Evolutionary conservation across 1,140 invertebrate genomes (phyloP).

Genomic region (Caenorhabditis briggsae): DNA sequence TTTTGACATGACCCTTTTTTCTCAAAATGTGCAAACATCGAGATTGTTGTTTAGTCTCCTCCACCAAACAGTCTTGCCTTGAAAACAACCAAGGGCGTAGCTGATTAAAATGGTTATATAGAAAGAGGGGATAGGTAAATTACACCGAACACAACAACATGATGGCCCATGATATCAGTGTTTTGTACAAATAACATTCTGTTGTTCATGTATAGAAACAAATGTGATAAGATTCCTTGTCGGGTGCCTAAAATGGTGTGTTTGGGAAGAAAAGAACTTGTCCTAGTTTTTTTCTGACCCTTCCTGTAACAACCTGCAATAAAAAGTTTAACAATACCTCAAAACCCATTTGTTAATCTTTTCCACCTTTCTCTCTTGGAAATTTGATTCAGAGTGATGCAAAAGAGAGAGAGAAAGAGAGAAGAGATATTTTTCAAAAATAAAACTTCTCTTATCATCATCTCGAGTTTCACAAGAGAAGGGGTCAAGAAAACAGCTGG

Average conservation of each 20-base stretch:
- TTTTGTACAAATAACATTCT: conserved; percentile 4
- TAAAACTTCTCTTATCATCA: not conserved
- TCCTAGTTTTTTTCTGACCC: not conserved
- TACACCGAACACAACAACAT: not conserved
- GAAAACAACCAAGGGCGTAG: not conserved
- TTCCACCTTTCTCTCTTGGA: not conserved
- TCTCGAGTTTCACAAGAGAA: not conserved
- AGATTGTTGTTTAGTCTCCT: conserved; percentile 10
- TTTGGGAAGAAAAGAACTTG: not conserved
- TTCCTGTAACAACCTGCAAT: not conserved
- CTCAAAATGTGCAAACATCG: conserved; percentile 48
- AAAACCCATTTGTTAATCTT: conserved; percentile 1
- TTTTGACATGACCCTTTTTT: conserved; percentile 45
- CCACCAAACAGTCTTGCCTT: not conserved
- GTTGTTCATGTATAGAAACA: not conserved
- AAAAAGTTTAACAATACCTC: not conserved
- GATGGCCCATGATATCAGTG: not conserved
- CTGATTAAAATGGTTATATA: conserved; percentile 1
- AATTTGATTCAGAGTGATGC: not conserved
- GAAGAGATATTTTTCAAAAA: not conserved
- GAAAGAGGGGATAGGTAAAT: not conserved
- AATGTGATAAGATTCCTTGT: conserved; percentile 13
- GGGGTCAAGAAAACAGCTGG: conserved; percentile 21
- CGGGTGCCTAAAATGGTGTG: not conserved
- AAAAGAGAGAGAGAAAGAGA: not conserved